Evolutionary conservation across 2,888 invertebrate species (phyloP).

Genomic region (Xanthorhoe designata): DNA sequence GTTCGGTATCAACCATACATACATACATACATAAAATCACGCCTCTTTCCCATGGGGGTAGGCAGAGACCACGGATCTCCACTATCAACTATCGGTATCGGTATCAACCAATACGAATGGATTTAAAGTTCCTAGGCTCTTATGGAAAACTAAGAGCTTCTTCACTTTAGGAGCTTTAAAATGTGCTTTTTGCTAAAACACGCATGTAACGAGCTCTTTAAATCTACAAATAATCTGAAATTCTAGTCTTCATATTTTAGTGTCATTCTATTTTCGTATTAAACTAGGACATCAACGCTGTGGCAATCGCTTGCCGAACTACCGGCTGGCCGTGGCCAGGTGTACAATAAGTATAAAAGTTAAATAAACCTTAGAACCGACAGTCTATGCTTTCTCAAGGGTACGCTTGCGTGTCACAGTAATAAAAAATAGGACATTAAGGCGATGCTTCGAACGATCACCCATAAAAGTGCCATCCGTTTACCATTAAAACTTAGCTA

Average conservation of each 20-base stretch:
- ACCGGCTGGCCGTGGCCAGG: neutral
- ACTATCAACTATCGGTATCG: too few relatives aligned
- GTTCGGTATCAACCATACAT: too few relatives aligned
- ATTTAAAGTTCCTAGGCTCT: too few relatives aligned
- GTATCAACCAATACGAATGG: too few relatives aligned
- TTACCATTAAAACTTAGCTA: constrained; percentile 49
- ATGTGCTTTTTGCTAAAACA: too few relatives aligned
- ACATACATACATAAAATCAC: too few relatives aligned
- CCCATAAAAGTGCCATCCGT: constrained; percentile 57
- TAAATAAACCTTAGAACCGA: constrained; percentile 27
- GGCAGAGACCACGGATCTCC: too few relatives aligned
- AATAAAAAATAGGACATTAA: constrained; percentile 52
- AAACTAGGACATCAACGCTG: constrained; percentile 1
- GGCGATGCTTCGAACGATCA: constrained; percentile 51
- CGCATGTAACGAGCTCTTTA: too few relatives aligned
- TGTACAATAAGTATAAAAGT: constrained; percentile 13
- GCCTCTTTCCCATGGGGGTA: too few relatives aligned
- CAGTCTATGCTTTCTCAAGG: constrained; percentile 27
- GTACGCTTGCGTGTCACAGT: constrained; percentile 51
- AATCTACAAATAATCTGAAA: neutral
- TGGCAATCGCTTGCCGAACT: neutral
- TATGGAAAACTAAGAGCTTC: too few relatives aligned
- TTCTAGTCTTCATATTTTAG: neutral
- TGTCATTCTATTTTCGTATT: neutral
- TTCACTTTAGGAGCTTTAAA: too few relatives aligned